Evolutionary conservation across 2,888 invertebrate species (phyloP), one percentile per base, ranked within the genome.

Genomic region (Drosophila siamana): DNA sequence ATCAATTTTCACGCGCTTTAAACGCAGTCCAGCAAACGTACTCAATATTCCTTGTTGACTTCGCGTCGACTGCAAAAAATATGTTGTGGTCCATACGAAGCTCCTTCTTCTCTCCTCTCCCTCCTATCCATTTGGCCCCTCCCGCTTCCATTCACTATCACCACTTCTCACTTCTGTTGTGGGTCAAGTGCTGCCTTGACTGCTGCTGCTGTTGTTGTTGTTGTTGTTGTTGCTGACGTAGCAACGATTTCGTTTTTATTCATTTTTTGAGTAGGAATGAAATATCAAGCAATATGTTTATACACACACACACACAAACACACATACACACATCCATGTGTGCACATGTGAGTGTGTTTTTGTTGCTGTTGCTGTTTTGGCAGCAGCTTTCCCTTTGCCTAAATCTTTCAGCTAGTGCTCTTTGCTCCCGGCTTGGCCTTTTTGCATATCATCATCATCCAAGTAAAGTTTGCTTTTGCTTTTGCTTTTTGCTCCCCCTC

Each of bases 381-480:
- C 52, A 62, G 33, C 62, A 54, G 62, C 62, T 72, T 67, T 57
- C 47, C 55, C 54, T 59, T 51, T 56, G 63, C 50, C 66, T 52
- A 48, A 70, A 61, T 66, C 74, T 59, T 67, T 26, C 54, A 59
- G 63, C 43, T 33, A 9, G 47, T 54, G 64, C 59, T 66, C 59
- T 73, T 63, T 78, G 68, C 67, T 63, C 59, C 57, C 57, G 54
- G 48, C 52, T 68, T 55, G 64, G 52, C 57, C 59, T 77, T 62
- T 69, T 48, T 80, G 77, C 86, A 87, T 87, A 84, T 87, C 88
- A 87, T 68, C 78, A 69, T 82, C 85, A 81, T 71, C 67, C 63
- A 81, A 71, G 83, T 78, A 81, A 84, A 85, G 83, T 88, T 86
- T 85, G 74, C 86, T 72, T 77, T 85, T 84, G 74, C 86, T 71